A percentile compares a stretch with the other conserved stretches of the same genome.
Conservation (phyloP, 2,113 vertebrate species). For the Dipodomys merriami region DNA sequence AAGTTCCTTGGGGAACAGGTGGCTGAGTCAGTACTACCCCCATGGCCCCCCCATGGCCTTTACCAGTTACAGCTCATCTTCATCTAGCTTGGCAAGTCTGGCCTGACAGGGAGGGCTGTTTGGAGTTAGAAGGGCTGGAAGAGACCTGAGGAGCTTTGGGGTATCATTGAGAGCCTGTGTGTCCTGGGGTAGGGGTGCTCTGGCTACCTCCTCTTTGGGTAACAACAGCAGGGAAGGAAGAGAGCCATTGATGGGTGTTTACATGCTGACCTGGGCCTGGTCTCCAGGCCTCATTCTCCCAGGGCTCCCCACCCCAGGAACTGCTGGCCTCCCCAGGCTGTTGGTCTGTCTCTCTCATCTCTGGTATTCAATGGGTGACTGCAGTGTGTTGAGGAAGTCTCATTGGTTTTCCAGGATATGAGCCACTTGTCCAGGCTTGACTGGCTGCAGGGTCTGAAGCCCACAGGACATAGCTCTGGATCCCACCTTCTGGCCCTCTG, state of each 20-base stretch:
- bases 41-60: background rate
- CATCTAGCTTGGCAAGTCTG: slow-evolving; percentile 90
- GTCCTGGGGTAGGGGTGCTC: slow-evolving; percentile 41
- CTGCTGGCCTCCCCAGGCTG: slow-evolving; percentile 90
- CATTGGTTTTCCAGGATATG: slow-evolving; percentile 93
- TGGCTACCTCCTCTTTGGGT: slow-evolving; percentile 69
- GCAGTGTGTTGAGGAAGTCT: slow-evolving; percentile 95
- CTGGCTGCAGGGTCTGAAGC: slow-evolving; percentile 85
- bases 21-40: slow-evolving; percentile 11
- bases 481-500: slow-evolving; percentile 87
- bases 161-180: slow-evolving; percentile 64
- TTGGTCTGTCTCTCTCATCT: slow-evolving; percentile 94
- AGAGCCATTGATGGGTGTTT: slow-evolving; percentile 90
- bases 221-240: slow-evolving; percentile 88
- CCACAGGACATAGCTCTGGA: slow-evolving; percentile 89
- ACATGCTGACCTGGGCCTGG: slow-evolving; percentile 87
- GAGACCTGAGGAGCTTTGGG: slow-evolving; percentile 44
- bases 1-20: slow-evolving; percentile 59
- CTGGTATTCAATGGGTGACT: slow-evolving; percentile 96
- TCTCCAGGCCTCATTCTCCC: slow-evolving; percentile 79
- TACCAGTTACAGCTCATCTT: slow-evolving; percentile 90
- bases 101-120: slow-evolving; percentile 66
- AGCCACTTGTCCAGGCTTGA: slow-evolving; percentile 90
- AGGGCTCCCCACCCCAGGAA: slow-evolving; percentile 75
- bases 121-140: slow-evolving; percentile 20